Conservation (phyloP, 2,888 invertebrate species). For the Macrophya alboannulata region DNA sequence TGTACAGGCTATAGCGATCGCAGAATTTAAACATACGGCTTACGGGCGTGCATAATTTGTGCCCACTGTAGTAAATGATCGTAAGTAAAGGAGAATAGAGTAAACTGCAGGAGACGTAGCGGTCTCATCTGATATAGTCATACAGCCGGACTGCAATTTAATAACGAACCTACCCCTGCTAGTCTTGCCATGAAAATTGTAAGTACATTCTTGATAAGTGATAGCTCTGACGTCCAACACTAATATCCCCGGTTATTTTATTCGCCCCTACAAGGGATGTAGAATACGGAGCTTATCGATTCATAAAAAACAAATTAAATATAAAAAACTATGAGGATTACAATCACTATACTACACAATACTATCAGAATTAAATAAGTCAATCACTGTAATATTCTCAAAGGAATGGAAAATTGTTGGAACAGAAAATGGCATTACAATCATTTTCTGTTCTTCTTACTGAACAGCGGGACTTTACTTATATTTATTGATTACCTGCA, state of each 20-base stretch:
- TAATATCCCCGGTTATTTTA: too few species aligned
- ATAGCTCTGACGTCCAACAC: not conserved
- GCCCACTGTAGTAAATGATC: not conserved
- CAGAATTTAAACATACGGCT: not conserved
- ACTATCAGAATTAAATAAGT: too few species aligned
- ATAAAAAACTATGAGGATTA: not conserved
- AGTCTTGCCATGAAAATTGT: not conserved
- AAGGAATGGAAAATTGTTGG: not conserved
- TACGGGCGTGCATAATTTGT: not conserved
- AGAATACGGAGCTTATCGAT: too few species aligned
- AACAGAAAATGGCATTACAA: not conserved
- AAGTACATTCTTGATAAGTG: not conserved
- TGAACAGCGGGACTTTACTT: not conserved
- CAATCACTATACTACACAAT: too few species aligned
- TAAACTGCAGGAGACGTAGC: not conserved
- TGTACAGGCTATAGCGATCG: not conserved
- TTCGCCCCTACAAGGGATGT: not conserved
- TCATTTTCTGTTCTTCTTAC: not conserved
- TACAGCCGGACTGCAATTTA: not conserved
- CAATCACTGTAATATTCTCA: not conserved
- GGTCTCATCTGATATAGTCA: not conserved
- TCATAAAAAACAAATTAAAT: not conserved
- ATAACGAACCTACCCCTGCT: conserved; percentile 11
- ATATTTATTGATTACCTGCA: not conserved
- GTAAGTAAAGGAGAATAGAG: not conserved